Evolutionary conservation across 2,888 invertebrate genomes (phyloP).

Genomic region (Leptopilina drosophilae): DNA sequence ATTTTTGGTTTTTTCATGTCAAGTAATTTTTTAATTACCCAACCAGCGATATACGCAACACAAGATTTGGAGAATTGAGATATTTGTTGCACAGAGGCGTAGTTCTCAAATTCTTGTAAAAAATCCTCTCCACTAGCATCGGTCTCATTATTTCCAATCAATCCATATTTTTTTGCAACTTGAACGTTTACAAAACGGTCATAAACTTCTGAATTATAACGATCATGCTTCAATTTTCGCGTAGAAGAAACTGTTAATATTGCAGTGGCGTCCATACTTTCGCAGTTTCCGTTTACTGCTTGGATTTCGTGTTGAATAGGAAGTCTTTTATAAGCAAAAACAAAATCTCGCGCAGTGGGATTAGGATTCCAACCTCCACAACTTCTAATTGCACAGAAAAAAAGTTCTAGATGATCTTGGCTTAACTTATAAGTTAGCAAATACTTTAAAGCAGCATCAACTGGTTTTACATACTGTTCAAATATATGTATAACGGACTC

Average conservation of each 20-base stretch:
- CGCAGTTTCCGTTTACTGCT: conserved; percentile 41
- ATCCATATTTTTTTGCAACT: conserved; percentile 29
- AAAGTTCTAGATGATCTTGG: not conserved
- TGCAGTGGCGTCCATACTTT: conserved; percentile 39
- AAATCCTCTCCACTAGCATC: not conserved
- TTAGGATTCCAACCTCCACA: conserved; percentile 49
- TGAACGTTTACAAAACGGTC: conserved; percentile 18
- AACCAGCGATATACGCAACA: conserved; percentile 42
- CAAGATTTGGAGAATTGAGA: conserved; percentile 19
- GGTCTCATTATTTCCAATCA: not conserved
- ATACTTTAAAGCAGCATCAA: not conserved
- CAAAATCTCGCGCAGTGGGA: conserved; percentile 42
- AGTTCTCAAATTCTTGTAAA: not conserved
- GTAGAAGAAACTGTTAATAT: conserved; percentile 32
- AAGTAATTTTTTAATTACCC: conserved; percentile 48
- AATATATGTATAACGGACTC: not conserved
- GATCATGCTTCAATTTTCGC: not conserved
- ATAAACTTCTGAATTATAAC: conserved; percentile 15
- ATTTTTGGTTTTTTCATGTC: conserved; percentile 39
- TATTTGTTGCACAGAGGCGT: not conserved
- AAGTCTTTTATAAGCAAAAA: conserved; percentile 43
- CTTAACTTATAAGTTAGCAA: not conserved
- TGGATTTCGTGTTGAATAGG: conserved; percentile 40
- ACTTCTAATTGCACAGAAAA: conserved; percentile 45
- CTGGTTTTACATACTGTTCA: not conserved